Base-by-base conservation (phyloP, 2,888 invertebrate genomes). In the Microctonus hyperodae region DNA sequence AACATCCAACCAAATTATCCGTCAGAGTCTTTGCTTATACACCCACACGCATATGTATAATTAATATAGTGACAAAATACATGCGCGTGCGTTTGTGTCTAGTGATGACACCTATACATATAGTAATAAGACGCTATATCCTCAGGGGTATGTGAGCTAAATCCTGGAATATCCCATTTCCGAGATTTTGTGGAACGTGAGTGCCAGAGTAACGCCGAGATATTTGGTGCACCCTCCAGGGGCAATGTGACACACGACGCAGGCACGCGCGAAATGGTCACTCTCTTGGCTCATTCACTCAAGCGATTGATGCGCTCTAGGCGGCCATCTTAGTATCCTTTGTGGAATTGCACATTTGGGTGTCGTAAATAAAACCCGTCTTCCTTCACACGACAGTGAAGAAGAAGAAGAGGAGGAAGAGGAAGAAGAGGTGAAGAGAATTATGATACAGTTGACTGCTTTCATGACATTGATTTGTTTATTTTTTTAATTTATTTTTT, bases 261-360 rank as follows among this genome's bases (percentile, higher is more conserved):
- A 50, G 50, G 50, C 28, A 60, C 50, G 60, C 31, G 33, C 48
- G 25, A 60, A 44, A 60, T 33, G 44, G 63, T 60, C 62, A 65
- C 67, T 65, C 51, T 64, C 65, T 53, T 72, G 22, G 44, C 44
- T 44, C 44, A 44, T 44, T 44, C 44, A 16, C 16, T 16, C 44
- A 16, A 44, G 44, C 44, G 44, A 44, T 59, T 63, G 60, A 64
- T 59, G 33, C 33, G 63, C 66, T 67, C 23, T 58, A 67, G 68
- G 69, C 61, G 61, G 66, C 70, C 68, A 69, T 69, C 57, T 71
- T 71, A 69, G 69, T 69, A 40, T 59, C 61, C 65, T 65, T 67
- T 63, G 62, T 64, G 67, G 65, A 70, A 70, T 67, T 63, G 65
- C 65, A 60, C 69, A 65, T 69, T 44, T 22, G 69, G 69, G 70